These are phyloP conservation scores for Spodoptera exigua DNA, from an alignment of 2,888 invertebrate genomes.

Conservation along the genomic window DNA sequence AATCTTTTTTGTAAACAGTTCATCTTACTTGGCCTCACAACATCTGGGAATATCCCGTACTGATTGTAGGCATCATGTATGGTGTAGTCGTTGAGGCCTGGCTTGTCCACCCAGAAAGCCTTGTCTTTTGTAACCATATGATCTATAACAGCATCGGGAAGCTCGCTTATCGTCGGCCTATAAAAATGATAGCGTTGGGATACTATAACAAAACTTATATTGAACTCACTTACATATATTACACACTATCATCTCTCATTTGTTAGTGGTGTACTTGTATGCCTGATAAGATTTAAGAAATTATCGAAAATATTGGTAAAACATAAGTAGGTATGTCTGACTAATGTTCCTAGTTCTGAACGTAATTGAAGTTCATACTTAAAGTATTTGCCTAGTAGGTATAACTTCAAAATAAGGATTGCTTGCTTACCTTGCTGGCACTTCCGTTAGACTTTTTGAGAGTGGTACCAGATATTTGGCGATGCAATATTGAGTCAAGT, in stretches of 20 bases:
- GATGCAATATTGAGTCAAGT: constrained; percentile 83
- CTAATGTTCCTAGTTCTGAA: too few species aligned
- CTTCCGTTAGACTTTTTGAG: constrained; percentile 73
- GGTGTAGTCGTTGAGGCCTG: constrained; percentile 86
- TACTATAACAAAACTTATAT: too few species aligned
- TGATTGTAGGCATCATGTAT: constrained; percentile 84
- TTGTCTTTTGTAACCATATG: constrained; percentile 83
- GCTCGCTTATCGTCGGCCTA: constrained; percentile 80
- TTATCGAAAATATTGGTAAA: too few species aligned
- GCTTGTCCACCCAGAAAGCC: constrained; percentile 89
- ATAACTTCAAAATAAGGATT: too few species aligned
- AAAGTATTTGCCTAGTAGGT: too few species aligned
- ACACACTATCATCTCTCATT: too few species aligned
- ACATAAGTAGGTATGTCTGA: too few species aligned
- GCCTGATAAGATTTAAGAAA: too few species aligned
- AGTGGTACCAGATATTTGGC: constrained; percentile 84
- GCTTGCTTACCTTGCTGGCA: constrained; percentile 71
- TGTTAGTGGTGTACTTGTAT: too few species aligned
- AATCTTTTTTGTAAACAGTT: too few species aligned
- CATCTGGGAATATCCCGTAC: constrained; percentile 77
- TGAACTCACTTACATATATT: too few species aligned
- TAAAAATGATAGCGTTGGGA: not conserved
- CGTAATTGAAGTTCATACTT: too few species aligned
- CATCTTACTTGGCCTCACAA: constrained; percentile 71
- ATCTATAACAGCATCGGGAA: constrained; percentile 82